Evolutionary conservation across 2,888 invertebrate genomes (phyloP).

Genomic region (Drosophila ezoana): DNA sequence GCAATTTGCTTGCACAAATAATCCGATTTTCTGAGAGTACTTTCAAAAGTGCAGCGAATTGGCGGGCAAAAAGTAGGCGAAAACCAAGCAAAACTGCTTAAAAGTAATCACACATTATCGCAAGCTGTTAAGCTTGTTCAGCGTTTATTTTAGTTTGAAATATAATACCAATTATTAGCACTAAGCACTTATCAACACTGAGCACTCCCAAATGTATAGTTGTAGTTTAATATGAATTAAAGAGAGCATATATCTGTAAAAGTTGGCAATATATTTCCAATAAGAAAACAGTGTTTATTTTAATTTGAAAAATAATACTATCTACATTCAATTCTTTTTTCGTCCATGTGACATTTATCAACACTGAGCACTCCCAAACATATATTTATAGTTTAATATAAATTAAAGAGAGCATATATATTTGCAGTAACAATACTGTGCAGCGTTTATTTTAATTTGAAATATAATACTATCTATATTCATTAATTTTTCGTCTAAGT

Average conservation of each 20-base stretch:
- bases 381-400: no score
- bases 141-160: background rate
- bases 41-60: conserved; percentile 12
- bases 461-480: background rate
- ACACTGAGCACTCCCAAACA: no score
- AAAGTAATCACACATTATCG: background rate
- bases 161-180: background rate
- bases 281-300: background rate
- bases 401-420: no score
- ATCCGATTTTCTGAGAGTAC: conserved; percentile 47
- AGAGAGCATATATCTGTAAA: no score
- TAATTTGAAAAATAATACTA: no score
- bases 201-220: no score
- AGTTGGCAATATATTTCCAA: no score
- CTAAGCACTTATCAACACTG: no score
- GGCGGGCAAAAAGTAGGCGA: background rate
- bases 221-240: no score
- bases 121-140: background rate
- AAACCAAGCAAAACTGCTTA: background rate
- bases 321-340: background rate
- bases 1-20: conserved; percentile 10
- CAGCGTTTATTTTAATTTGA: background rate
- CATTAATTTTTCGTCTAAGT: no score
- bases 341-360: background rate
- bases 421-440: no score